phyloP scores from a whole-genome alignment of 2,113 vertebrate genomes.

The Nibea coibor region DNA sequence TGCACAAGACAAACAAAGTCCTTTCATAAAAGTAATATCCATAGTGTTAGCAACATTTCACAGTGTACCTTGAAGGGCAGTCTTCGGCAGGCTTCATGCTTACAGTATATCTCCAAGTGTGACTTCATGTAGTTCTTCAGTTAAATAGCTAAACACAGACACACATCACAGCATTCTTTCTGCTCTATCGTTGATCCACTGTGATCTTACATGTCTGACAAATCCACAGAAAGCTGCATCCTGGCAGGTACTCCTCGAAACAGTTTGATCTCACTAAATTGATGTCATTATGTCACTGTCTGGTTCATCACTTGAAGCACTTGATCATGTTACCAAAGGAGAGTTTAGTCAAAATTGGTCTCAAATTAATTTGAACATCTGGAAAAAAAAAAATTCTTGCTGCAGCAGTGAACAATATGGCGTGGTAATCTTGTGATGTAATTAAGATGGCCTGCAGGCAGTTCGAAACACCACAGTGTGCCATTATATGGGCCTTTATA shows the following conservation, averaged over 20 bases:
- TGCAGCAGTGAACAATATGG: constrained; percentile 10
- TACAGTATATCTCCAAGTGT: not conserved
- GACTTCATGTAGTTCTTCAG: not conserved
- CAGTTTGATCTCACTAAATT: constrained; percentile 31
- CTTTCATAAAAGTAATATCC: not conserved
- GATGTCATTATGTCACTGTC: constrained; percentile 43
- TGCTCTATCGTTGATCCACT: not conserved
- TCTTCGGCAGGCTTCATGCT: no score
- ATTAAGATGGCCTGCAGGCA: constrained; percentile 18
- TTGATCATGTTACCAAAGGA: constrained; percentile 43
- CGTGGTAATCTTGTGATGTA: not conserved
- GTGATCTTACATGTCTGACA: not conserved
- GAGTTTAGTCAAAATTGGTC: constrained; percentile 41
- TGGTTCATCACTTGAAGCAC: constrained; percentile 30
- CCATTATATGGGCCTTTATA: not conserved
- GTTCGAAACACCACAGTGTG: not conserved
- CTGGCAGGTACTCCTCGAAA: constrained; percentile 2
- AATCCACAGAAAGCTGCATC: not conserved
- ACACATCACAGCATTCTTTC: not conserved
- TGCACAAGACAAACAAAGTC: not conserved
- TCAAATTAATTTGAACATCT: constrained; percentile 65
- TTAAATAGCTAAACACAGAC: no score
- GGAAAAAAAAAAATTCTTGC: constrained; percentile 27
- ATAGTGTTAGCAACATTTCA: no score
- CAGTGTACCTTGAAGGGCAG: no score